Conservation (phyloP, 2,888 invertebrate species). For the Aproaerema taeniolella region DNA sequence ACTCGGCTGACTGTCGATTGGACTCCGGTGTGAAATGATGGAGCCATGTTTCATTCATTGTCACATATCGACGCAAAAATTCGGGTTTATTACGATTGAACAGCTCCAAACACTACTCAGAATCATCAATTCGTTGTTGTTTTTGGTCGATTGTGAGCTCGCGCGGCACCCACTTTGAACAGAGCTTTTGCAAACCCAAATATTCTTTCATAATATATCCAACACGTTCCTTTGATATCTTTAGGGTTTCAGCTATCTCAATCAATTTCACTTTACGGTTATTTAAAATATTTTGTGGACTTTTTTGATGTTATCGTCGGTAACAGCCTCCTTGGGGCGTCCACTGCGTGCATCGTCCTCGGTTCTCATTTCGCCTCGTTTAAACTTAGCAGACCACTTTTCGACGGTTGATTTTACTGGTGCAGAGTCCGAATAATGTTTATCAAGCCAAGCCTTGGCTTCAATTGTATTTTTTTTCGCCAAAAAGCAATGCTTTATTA, state of each 20-base stretch:
- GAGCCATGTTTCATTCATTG: constrained; percentile 21
- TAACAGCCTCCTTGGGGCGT: too few relatives aligned
- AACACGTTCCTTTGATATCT: constrained; percentile 16
- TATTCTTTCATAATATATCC: constrained; percentile 22
- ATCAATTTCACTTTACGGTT: constrained; percentile 15
- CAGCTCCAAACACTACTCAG: constrained; percentile 2
- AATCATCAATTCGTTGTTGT: constrained; percentile 2
- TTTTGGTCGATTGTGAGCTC: constrained; percentile 19
- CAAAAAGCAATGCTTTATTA: too few relatives aligned
- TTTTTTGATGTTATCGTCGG: too few relatives aligned
- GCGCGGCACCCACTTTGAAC: constrained; percentile 31
- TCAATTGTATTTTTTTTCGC: too few relatives aligned
- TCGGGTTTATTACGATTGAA: constrained; percentile 5
- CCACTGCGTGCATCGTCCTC: too few relatives aligned
- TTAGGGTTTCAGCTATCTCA: constrained; percentile 16
- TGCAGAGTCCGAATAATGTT: too few relatives aligned
- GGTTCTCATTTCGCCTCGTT: too few relatives aligned
- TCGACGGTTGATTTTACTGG: too few relatives aligned
- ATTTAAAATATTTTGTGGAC: too few relatives aligned
- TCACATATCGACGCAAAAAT: constrained; percentile 20
- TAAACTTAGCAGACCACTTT: too few relatives aligned
- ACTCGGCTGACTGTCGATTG: constrained; percentile 15
- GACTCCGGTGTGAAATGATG: constrained; percentile 15
- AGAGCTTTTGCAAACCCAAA: constrained; percentile 25
- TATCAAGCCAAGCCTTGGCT: too few relatives aligned